Base-by-base conservation (phyloP, 2,113 vertebrate species). In the Circaetus cinerascens region DNA sequence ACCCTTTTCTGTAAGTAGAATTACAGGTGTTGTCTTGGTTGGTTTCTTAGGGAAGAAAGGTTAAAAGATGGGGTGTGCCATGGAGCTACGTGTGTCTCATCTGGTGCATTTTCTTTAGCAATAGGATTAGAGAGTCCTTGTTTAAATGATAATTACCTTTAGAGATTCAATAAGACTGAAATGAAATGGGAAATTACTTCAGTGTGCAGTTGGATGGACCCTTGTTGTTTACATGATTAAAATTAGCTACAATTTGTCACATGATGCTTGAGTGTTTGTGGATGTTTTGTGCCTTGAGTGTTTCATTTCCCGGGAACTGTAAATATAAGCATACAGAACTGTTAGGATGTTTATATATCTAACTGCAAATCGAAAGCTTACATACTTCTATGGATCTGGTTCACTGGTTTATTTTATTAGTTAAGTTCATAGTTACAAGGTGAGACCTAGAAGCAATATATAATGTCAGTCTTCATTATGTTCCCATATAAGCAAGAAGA, bases 181-280 rank as follows among this genome's bases (percentile, higher is more conserved):
- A 93, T 95, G 77, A 95, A 95, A 76, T 85, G 91, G 64, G 80
- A 94, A 93, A 68, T 93, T 55, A 62, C 73, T 91, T 91, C 76
- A 75, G 40, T 40, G 66, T 89, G 88, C 73, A 1, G 2, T 86
- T 80, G 75, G 76, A 68, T 87, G 80, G 95, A 91, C 88, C 74
- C 88, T 96, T 93, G 86, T 83, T 97, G 96, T 95, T 96, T 95
- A 87, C 93, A 30, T 53, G 88, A 78, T 94, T 95, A 92, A 96
- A 96, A 97, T 95, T 95, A 95, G 95, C 88, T 94, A 25, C 83
- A 66, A 1, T 89, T 94, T 2, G 15, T 95, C 66, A 95, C 51
- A 9, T 84, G 96, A 48, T 93, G 64, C 76, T 77, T 9, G 51
- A 95, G 62, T 93, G 73, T 96, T 95, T 94, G 67, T 94, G 84